Conservation (phyloP, 92 coral and sea anemone genomes). For the Galaxea fascicularis region DNA sequence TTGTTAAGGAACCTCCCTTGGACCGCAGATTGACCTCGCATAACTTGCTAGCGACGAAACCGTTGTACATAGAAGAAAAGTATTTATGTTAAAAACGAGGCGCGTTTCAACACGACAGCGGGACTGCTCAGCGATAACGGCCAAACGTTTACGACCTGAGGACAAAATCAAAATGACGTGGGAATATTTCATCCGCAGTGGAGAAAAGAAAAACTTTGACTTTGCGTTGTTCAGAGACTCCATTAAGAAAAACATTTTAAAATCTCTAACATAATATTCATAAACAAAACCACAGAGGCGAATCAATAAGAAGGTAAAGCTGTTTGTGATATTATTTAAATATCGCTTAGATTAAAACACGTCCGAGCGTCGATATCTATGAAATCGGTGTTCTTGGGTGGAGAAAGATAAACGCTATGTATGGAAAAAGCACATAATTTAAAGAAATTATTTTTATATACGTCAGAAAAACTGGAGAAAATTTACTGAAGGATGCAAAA, state of each 20-base stretch:
- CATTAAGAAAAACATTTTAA: slow-evolving; percentile 24
- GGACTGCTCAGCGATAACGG: slow-evolving; percentile 26
- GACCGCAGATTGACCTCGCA: slow-evolving; percentile 36
- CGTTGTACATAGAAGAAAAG: slow-evolving; percentile 35
- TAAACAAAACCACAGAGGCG: slow-evolving; percentile 26
- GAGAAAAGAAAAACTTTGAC: not conserved
- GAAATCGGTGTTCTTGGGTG: not conserved
- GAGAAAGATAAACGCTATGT: slow-evolving; percentile 7
- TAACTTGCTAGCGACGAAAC: slow-evolving; percentile 13
- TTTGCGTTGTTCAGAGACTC: not conserved
- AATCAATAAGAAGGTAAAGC: not conserved
- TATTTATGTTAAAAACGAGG: slow-evolving; percentile 23
- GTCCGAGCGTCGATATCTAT: not conserved
- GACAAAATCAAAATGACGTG: not conserved
- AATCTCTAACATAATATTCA: slow-evolving; percentile 47
- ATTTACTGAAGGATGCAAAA: not conserved
- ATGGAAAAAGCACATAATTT: slow-evolving; percentile 26
- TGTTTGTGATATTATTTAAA: slow-evolving; percentile 43
- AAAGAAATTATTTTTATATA: slow-evolving; percentile 44
- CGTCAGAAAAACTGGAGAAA: not conserved
- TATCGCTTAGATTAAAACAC: slow-evolving; percentile 30
- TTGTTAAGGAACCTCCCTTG: slow-evolving; percentile 3
- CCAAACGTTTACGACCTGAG: not conserved
- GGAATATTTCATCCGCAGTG: not conserved
- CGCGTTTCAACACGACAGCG: slow-evolving; percentile 28